phyloP scores from a whole-genome alignment of 2,888 invertebrate species.

The Cremastobaeus sp. region DNA sequence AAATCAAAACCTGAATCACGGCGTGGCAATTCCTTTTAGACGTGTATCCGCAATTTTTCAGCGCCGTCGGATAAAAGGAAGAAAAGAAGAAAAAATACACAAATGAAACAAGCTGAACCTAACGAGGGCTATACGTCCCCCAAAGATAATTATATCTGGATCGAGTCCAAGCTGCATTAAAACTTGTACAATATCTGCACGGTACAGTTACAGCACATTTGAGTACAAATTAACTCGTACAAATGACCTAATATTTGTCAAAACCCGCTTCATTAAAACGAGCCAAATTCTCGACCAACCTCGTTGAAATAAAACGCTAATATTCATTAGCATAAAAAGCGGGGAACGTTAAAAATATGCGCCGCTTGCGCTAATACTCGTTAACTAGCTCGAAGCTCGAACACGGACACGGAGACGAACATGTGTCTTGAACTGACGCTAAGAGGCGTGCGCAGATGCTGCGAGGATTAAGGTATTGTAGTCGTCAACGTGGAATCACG shows the following conservation, averaged over 20 bases:
- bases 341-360: neutral
- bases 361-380: too few species aligned
- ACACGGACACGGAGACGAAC: too few species aligned
- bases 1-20: conserved; percentile 1
- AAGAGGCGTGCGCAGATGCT: too few species aligned
- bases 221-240: conserved; percentile 9
- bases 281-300: neutral
- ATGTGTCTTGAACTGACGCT: too few species aligned
- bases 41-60: conserved; percentile 7
- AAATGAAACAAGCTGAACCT: conserved; percentile 25
- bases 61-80: conserved; percentile 1
- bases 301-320: conserved; percentile 2
- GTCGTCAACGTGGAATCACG: conserved; percentile 20
- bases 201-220: conserved; percentile 18
- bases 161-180: conserved; percentile 33
- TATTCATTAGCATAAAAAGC: conserved; percentile 5
- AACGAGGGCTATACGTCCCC: conserved; percentile 25
- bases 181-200: conserved; percentile 22
- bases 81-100: conserved; percentile 10
- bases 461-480: too few species aligned
- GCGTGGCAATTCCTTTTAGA: conserved; percentile 6
- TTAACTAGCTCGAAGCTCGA: too few species aligned
- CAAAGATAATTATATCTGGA: conserved; percentile 36
- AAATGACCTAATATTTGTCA: conserved; percentile 29
- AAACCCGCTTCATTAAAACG: conserved; percentile 8